A percentile compares a stretch with the other conserved stretches of the same genome.
Conservation (phyloP, 2,113 vertebrate genomes). For the Esox niger region DNA sequence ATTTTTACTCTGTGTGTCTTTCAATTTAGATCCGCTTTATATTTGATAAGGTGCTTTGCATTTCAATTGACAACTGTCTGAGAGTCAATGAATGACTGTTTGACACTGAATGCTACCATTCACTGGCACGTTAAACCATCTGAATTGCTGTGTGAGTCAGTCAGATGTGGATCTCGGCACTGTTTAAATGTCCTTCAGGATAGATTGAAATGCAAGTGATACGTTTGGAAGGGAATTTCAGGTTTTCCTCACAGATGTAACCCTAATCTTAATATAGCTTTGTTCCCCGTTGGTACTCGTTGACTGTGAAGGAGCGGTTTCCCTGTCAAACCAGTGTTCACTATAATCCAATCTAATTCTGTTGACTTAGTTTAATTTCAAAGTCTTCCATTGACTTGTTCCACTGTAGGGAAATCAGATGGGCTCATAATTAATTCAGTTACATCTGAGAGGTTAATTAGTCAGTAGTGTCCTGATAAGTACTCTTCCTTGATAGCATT, state of each 20-base stretch:
- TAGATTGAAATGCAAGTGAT: background rate
- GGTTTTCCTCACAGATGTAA: background rate
- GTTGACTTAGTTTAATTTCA: background rate
- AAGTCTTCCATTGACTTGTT: too few species aligned
- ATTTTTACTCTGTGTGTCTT: too few species aligned
- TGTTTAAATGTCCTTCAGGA: background rate
- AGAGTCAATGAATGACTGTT: background rate
- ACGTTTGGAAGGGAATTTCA: background rate
- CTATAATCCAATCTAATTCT: background rate
- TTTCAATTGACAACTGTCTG: background rate
- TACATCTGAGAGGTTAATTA: too few species aligned
- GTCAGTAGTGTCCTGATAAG: too few species aligned
- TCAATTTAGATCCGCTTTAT: too few species aligned
- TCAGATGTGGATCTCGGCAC: background rate
- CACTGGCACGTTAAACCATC: background rate
- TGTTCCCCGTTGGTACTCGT: background rate
- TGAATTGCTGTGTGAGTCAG: background rate
- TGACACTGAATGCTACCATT: too few species aligned
- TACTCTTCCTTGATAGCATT: too few species aligned
- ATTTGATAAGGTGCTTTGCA: too few species aligned
- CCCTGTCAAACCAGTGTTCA: too few species aligned
- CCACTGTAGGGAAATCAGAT: too few species aligned
- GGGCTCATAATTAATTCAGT: too few species aligned
- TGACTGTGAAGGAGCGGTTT: too few species aligned
- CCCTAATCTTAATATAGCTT: background rate